A percentile compares a stretch with the other conserved stretches of the same genome.
phyloP scores from a whole-genome alignment of 2,888 invertebrate genomes.

The Latheticus oryzae region DNA sequence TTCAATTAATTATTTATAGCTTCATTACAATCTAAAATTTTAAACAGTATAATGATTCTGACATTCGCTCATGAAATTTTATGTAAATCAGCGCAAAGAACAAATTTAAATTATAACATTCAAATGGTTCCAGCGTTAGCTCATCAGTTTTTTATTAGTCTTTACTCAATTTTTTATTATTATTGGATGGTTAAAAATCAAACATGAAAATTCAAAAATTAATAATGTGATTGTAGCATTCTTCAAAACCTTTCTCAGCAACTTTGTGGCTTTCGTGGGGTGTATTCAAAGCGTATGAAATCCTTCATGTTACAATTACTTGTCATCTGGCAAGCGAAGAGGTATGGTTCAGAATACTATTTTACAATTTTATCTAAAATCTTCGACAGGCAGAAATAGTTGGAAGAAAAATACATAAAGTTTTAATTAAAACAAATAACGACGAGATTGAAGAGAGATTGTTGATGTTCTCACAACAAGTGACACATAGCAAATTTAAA shows the following conservation, averaged over 20 bases:
- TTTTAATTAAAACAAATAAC: conserved; percentile 34
- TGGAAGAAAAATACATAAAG: conserved; percentile 40
- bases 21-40: conserved; percentile 2
- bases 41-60: conserved; percentile 8
- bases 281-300: conserved; percentile 37
- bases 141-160: conserved; percentile 24
- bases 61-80: conserved; percentile 21
- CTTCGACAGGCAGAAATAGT: conserved; percentile 34
- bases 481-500: conserved; percentile 39
- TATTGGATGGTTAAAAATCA: conserved; percentile 35
- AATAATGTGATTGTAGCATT: conserved; percentile 9
- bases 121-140: conserved; percentile 13
- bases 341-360: conserved; percentile 9
- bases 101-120: conserved; percentile 31
- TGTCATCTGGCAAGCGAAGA: conserved; percentile 40
- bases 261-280: conserved; percentile 43
- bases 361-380: conserved; percentile 1
- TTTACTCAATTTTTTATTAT: conserved; percentile 31
- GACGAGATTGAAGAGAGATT: conserved; percentile 40
- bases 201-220: background rate
- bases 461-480: conserved; percentile 44
- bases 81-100: conserved; percentile 13
- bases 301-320: conserved; percentile 38
- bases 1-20: no score
- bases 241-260: conserved; percentile 33